Evolutionary conservation across 1,140 invertebrate genomes (phyloP), one percentile per base, ranked within the genome.

Genomic region (Laodelphax striatellus): DNA sequence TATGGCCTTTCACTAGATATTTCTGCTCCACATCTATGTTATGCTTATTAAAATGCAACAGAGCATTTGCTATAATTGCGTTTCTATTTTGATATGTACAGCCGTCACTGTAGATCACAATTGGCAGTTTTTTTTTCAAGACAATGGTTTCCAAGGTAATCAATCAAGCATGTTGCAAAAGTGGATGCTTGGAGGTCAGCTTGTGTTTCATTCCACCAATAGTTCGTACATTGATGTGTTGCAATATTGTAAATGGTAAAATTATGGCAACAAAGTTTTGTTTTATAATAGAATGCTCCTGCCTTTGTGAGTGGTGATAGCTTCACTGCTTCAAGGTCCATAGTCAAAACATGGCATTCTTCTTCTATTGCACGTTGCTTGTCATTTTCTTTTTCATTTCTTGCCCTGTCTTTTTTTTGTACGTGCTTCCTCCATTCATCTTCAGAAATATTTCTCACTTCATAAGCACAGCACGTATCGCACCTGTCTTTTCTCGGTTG

Each of bases 31-130:
- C 24, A 28, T 28, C 24, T 4, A 28, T 28, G 24, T 28, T 28
- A 28, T 28, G 24, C 24, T 28, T 28, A 6, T 4, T 28, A 28
- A 28, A 28, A 28, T 28, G 2, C 11, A 68, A 22, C 22, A 73
- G 61, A n/a, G 67, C 68, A 60, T 72, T 72, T 11, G 69, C 65
- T 41, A 73, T 9, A 9, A 65, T 64, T 10, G 43, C 41, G 56
- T 71, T 72, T 24, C 70, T 55, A 58, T 73, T 72, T 65, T 74
- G 68, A 56, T 67, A 61, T 1, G 61, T 62, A 63, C 69, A 73
- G 10, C 70, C 71, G 64, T 73, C 69, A n/a, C 52, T 61, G 42
- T 61, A 69, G 17, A 67, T 50, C n/a, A 63, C 64, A 50, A 65
- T 69, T 58, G 46, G 46, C n/a, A n/a, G n/a, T 44, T 31, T 34